Percentiles rank a stretch among this genome's conserved stretches.
Conservation (phyloP, 2,797 vertebrate genomes). For the Pampus argenteus region DNA sequence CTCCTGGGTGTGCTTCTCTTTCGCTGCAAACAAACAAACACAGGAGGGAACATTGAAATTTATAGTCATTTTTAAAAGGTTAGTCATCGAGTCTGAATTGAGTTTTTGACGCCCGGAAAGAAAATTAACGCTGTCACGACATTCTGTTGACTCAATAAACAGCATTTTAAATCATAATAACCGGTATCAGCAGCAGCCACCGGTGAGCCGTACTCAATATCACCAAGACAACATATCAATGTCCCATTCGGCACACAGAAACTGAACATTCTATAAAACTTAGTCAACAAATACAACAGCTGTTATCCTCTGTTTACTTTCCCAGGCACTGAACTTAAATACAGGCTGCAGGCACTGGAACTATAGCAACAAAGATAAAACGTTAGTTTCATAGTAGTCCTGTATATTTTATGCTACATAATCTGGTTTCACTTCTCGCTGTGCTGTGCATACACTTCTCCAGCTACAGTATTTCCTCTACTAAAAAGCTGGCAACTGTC, state of each 20-base stretch:
- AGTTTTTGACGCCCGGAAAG: constrained; percentile 31
- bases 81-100: neutral
- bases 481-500: constrained; percentile 22
- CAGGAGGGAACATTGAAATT: constrained; percentile 11
- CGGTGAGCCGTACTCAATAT: constrained; percentile 43
- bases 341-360: constrained; percentile 53
- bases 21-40: constrained; percentile 68
- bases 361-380: constrained; percentile 77
- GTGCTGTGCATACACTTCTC: constrained; percentile 6
- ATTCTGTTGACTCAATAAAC: constrained; percentile 43
- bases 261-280: constrained; percentile 73
- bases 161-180: constrained; percentile 55
- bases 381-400: constrained; percentile 34
- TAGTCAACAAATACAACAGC: constrained; percentile 84
- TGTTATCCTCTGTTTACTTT: constrained; percentile 87
- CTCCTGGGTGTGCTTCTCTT: constrained; percentile 86
- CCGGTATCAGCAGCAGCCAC: constrained; percentile 38
- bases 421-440: constrained; percentile 40
- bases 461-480: constrained; percentile 8
- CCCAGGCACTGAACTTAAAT: constrained; percentile 78
- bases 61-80: neutral
- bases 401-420: constrained; percentile 46
- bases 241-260: constrained; percentile 68
- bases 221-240: constrained; percentile 71
- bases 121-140: constrained; percentile 14